Base-by-base conservation (phyloP, 1,140 invertebrate species). In the Marisa cornuarietis region DNA sequence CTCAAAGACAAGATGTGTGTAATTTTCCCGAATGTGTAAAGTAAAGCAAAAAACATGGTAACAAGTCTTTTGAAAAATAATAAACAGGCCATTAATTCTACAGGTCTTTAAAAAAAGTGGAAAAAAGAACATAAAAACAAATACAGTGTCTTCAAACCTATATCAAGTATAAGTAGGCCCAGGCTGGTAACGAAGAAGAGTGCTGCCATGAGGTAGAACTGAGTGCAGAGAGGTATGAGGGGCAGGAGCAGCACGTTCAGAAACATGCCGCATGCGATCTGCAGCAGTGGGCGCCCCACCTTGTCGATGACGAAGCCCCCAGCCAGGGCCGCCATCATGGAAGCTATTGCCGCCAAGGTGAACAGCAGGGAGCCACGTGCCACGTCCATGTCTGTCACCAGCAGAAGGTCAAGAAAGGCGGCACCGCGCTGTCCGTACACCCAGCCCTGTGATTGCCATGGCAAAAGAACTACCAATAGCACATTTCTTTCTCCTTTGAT, bases 381-480 rank as follows among this genome's bases (percentile, higher is more conserved):
- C 42, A 83, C 73, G 68, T 83, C 71, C 1, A 76, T 78, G 31
- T 76, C 58, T 16, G 79, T 73, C 20, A 83, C 78, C n/a, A 78
- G 54, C 26, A 78, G 71, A 6, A 84, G 49, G 54, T 80, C 79
- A 4, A 79, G 76, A 75, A 82, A 84, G 9, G 73, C 79, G 13
- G 79, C 74, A 1, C 80, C 83, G 20, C 75, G 49, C 49, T 84
- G 81, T 42, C 81, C 83, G 16, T 71, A 69, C 62, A 68, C 69
- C 74, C 75, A 79, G 20, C 79, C 78, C 75, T 80, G 51, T 72
- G 24, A 13, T 42, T 16, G 22, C 66, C 66, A n/a, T 58, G 54
- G 54, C 1, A 58, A 58, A 2, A 42, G 6, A 42, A 42, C 31
- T 42, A 42, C 3, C 6, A 6, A 42, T 42, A 42, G 31, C 6